phyloP scores from a whole-genome alignment of 2,888 invertebrate genomes.

The Trissolcus japonicus region DNA sequence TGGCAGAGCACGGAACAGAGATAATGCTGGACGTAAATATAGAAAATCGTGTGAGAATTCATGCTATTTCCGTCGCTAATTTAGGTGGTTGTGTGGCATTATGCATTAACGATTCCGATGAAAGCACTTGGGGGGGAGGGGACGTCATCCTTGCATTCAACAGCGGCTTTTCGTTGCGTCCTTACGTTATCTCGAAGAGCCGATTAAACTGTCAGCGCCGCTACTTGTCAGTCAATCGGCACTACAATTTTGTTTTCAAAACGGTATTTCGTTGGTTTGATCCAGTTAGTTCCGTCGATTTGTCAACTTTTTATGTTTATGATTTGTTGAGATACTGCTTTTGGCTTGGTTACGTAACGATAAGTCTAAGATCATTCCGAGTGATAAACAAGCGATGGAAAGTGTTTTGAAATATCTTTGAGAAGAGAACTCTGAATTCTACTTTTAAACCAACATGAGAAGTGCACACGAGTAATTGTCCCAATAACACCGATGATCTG shows the following conservation, averaged over 20 bases:
- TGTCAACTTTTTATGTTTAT: neutral
- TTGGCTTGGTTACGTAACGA: slow-evolving; percentile 19
- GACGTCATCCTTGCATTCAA: slow-evolving; percentile 41
- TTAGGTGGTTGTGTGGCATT: slow-evolving; percentile 51
- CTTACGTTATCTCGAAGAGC: slow-evolving; percentile 42
- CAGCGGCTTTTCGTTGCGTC: slow-evolving; percentile 38
- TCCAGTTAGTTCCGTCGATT: neutral
- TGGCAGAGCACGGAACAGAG: slow-evolving; percentile 45
- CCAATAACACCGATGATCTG: slow-evolving; percentile 6
- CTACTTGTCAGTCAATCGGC: slow-evolving; percentile 36
- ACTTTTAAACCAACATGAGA: slow-evolving; percentile 3
- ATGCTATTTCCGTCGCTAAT: slow-evolving; percentile 56
- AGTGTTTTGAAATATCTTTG: slow-evolving; percentile 5
- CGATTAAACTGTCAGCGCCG: slow-evolving; percentile 44
- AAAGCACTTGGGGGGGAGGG: slow-evolving; percentile 26
- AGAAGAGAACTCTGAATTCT: slow-evolving; percentile 16
- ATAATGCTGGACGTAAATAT: slow-evolving; percentile 54
- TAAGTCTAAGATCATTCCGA: slow-evolving; percentile 5
- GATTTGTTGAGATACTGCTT: slow-evolving; percentile 16
- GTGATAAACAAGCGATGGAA: slow-evolving; percentile 25
- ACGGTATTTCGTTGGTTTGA: slow-evolving; percentile 10
- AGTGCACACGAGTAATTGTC: slow-evolving; percentile 19
- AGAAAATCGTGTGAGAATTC: slow-evolving; percentile 55
- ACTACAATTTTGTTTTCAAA: slow-evolving; percentile 20
- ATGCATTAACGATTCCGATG: slow-evolving; percentile 50